Evolutionary conservation across 2,888 invertebrate genomes (phyloP), one percentile per base, ranked within the genome.

Genomic region (Cerastoderma edule): DNA sequence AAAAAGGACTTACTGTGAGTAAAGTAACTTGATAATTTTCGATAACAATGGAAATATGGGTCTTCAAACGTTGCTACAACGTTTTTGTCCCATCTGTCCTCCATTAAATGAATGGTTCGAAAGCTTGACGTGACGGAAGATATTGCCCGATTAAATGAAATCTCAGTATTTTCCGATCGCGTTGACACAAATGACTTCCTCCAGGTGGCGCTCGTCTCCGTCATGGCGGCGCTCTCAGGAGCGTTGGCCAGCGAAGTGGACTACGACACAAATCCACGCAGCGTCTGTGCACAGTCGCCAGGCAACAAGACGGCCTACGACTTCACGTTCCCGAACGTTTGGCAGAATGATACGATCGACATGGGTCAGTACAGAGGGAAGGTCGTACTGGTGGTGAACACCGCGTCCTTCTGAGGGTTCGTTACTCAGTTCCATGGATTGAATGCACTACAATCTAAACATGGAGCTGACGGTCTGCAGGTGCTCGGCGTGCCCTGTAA

Each of bases 381-480:
- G 72, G 80, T 89, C 16, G 86, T 93, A 66, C 83, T 94, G 72
- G 85, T 94, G 13, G 93, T 93, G 53, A 94, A 94, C 80, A 93
- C 93, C 46, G 94, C 94, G 30, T 93, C 94, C 72, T 94, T 92
- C 93, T 94, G 94, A 93, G 93, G 92, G 39, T 91, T 92, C 79
- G 93, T 93, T 48, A 85, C 87, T 78, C 93, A 93, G 85, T 94
- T 94, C 88, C 84, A 85, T 74, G 92, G 92, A 77, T 82, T 93
- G 91, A 94, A 94, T 93, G 93, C 93, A 93, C 93, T 94, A 53
- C 92, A 93, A 84, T 82, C 89, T 32, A 87, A 87, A 56, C 92
- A 90, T 84, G 86, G 88, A 67, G 85, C 90, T 39, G 75, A 77
- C 6, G 83, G 86, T 69, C 90, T 94, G 39, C 88, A 86, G 44